phyloP scores from a whole-genome alignment of 2,113 vertebrate genomes.

The Naja naja region DNA sequence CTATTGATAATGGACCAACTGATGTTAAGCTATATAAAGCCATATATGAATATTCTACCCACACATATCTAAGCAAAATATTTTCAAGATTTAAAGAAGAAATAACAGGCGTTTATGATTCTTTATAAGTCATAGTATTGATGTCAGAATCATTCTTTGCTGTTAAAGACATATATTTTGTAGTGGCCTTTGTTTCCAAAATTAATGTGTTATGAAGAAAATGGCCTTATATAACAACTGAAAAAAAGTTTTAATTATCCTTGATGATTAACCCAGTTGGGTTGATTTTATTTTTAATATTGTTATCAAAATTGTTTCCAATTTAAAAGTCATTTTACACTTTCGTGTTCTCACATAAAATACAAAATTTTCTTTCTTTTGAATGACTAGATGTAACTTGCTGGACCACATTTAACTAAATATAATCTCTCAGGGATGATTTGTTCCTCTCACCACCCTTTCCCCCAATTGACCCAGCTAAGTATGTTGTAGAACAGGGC shows the following conservation, averaged over 20 bases:
- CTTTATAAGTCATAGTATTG: neutral
- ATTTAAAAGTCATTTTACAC: slow-evolving; percentile 23
- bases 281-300: slow-evolving; percentile 26
- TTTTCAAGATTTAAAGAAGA: neutral
- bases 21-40: neutral
- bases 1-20: neutral
- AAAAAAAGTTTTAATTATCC: slow-evolving; percentile 21
- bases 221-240: slow-evolving; percentile 15
- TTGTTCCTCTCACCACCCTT: neutral
- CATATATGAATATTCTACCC: neutral
- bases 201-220: slow-evolving; percentile 13
- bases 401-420: neutral
- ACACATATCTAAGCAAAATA: neutral
- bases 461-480: neutral
- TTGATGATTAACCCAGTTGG: slow-evolving; percentile 14
- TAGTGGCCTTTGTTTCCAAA: slow-evolving; percentile 7
- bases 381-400: neutral
- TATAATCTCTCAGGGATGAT: neutral
- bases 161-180: neutral
- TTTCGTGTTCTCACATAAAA: slow-evolving; percentile 1
- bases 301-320: slow-evolving; percentile 20
- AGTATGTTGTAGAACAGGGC: neutral
- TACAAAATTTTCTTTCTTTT: neutral
- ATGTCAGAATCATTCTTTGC: neutral
- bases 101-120: neutral